Evolutionary conservation across 2,888 invertebrate genomes (phyloP).

Genomic region (Ochropacha duplaris): DNA sequence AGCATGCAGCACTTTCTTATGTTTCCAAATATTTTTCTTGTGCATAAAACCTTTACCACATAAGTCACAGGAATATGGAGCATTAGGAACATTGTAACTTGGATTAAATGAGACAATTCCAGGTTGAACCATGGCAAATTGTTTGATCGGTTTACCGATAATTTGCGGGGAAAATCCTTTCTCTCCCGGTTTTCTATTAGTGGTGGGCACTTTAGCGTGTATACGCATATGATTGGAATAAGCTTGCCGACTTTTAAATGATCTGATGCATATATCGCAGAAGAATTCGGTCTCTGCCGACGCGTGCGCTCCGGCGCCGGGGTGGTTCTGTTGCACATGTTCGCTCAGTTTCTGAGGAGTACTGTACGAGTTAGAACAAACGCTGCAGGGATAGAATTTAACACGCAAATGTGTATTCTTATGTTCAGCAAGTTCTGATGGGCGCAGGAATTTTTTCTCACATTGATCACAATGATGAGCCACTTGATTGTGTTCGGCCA

Average conservation of each 20-base stretch:
- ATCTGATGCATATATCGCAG: slow-evolving; percentile 84
- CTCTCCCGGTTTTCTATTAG: slow-evolving; percentile 71
- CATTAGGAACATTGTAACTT: slow-evolving; percentile 71
- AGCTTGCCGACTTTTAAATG: slow-evolving; percentile 82
- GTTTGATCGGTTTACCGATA: slow-evolving; percentile 71
- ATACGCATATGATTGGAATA: slow-evolving; percentile 82
- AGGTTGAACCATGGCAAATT: slow-evolving; percentile 61
- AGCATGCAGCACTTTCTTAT: slow-evolving; percentile 79
- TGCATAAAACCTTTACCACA: slow-evolving; percentile 85
- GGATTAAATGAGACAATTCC: slow-evolving; percentile 65
- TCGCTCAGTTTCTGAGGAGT: slow-evolving; percentile 84
- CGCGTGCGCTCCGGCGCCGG: slow-evolving; percentile 53
- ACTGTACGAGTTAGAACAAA: slow-evolving; percentile 84
- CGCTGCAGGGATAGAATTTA: slow-evolving; percentile 84
- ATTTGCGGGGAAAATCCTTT: slow-evolving; percentile 72
- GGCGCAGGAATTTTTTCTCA: slow-evolving; percentile 83
- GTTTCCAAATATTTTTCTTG: slow-evolving; percentile 82
- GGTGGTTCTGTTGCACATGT: slow-evolving; percentile 78
- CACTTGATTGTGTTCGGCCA: slow-evolving; percentile 79
- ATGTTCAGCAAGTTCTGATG: slow-evolving; percentile 85
- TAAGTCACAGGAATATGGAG: slow-evolving; percentile 83
- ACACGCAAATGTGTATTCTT: slow-evolving; percentile 86
- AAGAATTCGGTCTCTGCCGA: slow-evolving; percentile 66
- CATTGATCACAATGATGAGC: slow-evolving; percentile 85
- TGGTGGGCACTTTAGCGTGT: slow-evolving; percentile 78